A percentile compares a stretch with the other conserved stretches of the same genome.
phyloP scores from a whole-genome alignment of 2,797 vertebrate genomes.

The Alectoris magna region DNA sequence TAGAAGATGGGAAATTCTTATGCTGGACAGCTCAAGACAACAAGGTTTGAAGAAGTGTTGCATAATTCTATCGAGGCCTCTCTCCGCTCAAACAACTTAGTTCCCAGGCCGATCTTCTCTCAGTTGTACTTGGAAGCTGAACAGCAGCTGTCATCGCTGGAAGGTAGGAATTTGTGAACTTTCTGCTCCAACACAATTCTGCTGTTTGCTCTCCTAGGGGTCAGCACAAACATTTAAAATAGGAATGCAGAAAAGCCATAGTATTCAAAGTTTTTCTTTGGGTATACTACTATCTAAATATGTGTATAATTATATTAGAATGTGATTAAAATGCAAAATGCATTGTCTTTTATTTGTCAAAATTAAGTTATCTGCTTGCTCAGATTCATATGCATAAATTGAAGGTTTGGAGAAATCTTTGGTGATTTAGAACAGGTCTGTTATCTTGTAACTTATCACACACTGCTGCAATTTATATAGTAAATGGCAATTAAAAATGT shows the following conservation, averaged over 20 bases:
- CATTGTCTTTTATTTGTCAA: background rate
- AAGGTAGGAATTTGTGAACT: constrained; percentile 80
- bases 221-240: background rate
- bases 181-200: background rate
- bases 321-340: background rate
- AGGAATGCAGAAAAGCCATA: background rate
- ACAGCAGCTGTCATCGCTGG: constrained; percentile 79
- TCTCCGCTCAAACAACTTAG: constrained; percentile 91
- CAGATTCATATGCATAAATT: background rate
- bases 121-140: constrained; percentile 96
- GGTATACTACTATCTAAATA: background rate
- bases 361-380: background rate
- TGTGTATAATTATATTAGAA: background rate
- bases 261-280: background rate
- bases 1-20: constrained; percentile 97
- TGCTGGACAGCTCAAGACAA: constrained; percentile 93
- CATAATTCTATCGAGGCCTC: constrained; percentile 98
- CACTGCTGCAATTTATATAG: background rate
- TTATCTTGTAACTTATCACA: background rate
- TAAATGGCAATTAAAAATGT: background rate
- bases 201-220: background rate
- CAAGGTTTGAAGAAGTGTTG: constrained; percentile 95
- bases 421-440: background rate
- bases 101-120: constrained; percentile 94
- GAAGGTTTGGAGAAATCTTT: background rate